These are phyloP conservation scores for Boulengeromyrus knoepffleri DNA, from an alignment of 2,113 vertebrate genomes.

Conservation along the genomic window DNA sequence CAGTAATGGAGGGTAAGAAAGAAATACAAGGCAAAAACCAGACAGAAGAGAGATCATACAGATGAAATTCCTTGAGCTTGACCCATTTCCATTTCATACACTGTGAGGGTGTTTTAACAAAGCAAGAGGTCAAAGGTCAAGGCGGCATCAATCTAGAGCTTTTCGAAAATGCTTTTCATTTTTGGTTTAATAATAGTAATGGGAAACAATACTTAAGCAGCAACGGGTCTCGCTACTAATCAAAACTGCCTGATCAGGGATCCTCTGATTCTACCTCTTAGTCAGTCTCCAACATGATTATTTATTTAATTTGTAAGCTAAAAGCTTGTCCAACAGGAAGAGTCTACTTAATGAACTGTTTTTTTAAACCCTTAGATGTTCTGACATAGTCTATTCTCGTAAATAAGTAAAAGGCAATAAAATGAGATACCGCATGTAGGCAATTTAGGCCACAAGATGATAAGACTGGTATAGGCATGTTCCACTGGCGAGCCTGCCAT, in stretches of 20 bases:
- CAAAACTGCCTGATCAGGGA: conserved; percentile 7
- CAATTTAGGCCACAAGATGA: background rate
- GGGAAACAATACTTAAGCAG: background rate
- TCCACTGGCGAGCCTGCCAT: background rate
- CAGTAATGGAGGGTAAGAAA: background rate
- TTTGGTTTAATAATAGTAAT: conserved; percentile 3
- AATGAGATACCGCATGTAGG: background rate
- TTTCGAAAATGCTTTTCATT: conserved; percentile 21
- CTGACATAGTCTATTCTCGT: background rate
- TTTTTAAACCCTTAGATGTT: conserved; percentile 3
- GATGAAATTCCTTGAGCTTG: conserved; percentile 11
- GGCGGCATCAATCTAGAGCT: conserved; percentile 24
- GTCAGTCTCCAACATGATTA: background rate
- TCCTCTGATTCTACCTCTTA: conserved; percentile 4
- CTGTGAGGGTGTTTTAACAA: conserved; percentile 22
- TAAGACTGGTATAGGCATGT: background rate
- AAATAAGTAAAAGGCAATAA: background rate
- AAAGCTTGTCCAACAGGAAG: background rate
- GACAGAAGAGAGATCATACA: background rate
- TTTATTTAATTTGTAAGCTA: background rate
- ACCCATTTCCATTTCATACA: conserved; percentile 23
- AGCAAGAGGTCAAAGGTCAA: conserved; percentile 17
- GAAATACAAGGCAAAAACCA: background rate
- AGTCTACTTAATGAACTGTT: background rate
- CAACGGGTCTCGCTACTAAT: conserved; percentile 15